Evolutionary conservation across 2,797 vertebrate genomes (phyloP).

Genomic region (Benthosema pterotum): DNA sequence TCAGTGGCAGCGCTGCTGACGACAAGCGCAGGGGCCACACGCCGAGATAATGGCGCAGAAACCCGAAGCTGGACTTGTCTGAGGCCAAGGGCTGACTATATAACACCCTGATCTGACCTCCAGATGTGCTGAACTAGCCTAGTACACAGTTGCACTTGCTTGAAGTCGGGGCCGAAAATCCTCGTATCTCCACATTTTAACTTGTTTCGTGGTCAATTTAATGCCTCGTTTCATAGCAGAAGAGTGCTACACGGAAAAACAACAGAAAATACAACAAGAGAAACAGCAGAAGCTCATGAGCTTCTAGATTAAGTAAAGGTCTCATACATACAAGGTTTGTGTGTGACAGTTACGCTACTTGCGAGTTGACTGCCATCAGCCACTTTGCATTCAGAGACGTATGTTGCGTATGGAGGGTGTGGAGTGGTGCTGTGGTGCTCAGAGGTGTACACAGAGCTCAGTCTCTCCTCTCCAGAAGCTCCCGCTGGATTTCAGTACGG

Average conservation of each 20-base stretch:
- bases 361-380: slow-evolving; percentile 39
- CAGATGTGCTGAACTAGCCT: slow-evolving; percentile 24
- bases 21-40: slow-evolving; percentile 21
- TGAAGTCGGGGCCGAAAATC: too few species aligned
- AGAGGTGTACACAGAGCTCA: slow-evolving; percentile 46
- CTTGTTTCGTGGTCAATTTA: too few species aligned
- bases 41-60: slow-evolving; percentile 33
- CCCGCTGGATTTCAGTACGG: slow-evolving; percentile 42
- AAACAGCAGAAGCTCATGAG: too few species aligned
- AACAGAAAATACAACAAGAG: too few species aligned
- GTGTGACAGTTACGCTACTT: slow-evolving; percentile 27
- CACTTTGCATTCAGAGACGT: slow-evolving; percentile 50
- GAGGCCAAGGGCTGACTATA: slow-evolving; percentile 20
- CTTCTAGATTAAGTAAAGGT: too few species aligned
- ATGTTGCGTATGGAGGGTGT: slow-evolving; percentile 16
- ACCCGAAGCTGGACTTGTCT: slow-evolving; percentile 12
- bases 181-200: too few species aligned
- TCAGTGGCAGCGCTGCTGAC: slow-evolving; percentile 29
- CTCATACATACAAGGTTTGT: not conserved
- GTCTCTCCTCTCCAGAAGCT: slow-evolving; percentile 33
- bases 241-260: too few species aligned
- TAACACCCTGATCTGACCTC: slow-evolving; percentile 36
- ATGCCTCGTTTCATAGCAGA: too few species aligned
- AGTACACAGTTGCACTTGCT: too few species aligned
- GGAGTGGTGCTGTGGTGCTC: slow-evolving; percentile 36